Evolutionary conservation across 2,797 vertebrate species (phyloP).

Genomic region (Cynodonichthys magdalenae): DNA sequence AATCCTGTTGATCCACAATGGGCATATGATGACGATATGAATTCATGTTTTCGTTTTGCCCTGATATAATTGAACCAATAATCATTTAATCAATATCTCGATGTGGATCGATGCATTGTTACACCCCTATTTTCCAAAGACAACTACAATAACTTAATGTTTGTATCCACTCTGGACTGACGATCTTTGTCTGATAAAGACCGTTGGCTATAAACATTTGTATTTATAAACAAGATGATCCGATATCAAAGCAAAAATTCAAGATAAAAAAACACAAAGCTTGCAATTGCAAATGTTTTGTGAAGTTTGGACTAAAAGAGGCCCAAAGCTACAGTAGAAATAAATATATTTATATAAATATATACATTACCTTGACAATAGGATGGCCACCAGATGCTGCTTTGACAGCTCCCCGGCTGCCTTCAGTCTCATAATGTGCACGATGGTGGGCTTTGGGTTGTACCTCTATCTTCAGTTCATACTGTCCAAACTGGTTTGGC

Average conservation of each 20-base stretch:
- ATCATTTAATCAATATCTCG: too few species aligned
- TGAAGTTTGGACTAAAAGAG: neutral
- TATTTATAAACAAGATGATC: neutral
- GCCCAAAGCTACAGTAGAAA: neutral
- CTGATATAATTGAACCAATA: too few species aligned
- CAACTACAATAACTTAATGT: neutral
- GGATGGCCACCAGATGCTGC: conserved; percentile 94
- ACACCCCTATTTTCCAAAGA: neutral
- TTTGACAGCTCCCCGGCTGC: conserved; percentile 97
- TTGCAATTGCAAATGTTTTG: conserved; percentile 8
- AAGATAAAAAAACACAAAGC: neutral
- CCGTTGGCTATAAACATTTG: neutral
- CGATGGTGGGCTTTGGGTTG: conserved; percentile 98
- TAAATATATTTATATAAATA: conserved; percentile 23
- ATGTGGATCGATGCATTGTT: too few species aligned
- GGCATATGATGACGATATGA: too few species aligned
- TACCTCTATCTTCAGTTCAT: conserved; percentile 97
- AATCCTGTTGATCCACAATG: too few species aligned
- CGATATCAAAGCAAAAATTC: neutral
- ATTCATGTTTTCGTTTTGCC: too few species aligned
- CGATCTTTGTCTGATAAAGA: neutral
- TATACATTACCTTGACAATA: conserved; percentile 91
- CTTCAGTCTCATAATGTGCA: conserved; percentile 99
- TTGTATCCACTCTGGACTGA: neutral
- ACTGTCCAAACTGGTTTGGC: conserved; percentile 93